These are phyloP conservation scores for Phymorhynchus buccinoides DNA, from an alignment of 1,140 invertebrate genomes.

Conservation along the genomic window DNA sequence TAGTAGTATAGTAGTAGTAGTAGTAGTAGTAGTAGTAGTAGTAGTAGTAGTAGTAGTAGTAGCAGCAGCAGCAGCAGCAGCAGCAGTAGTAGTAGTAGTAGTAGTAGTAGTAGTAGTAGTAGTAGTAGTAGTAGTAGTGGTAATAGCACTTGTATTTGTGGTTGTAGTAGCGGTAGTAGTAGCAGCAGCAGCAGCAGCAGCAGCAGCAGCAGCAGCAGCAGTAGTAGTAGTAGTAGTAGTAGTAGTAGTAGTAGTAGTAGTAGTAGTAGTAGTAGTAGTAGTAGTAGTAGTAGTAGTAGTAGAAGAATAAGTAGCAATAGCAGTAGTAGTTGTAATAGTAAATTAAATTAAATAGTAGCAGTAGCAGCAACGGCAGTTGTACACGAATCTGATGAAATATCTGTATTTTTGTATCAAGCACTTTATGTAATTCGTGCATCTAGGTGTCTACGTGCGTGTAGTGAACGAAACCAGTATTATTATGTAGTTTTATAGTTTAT, in stretches of 20 bases:
- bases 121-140: constrained; percentile 29
- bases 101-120: not conserved
- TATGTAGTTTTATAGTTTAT: too few species aligned
- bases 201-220: constrained; percentile 34
- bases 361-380: not conserved
- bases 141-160: not conserved
- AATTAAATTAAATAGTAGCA: not conserved
- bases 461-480: too few species aligned
- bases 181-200: constrained; percentile 19
- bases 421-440: too few species aligned
- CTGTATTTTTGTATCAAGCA: too few species aligned
- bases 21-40: not conserved
- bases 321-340: constrained; percentile 25
- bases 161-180: not conserved
- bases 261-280: constrained; percentile 40
- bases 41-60: constrained; percentile 22
- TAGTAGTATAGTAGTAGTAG: constrained; percentile 11
- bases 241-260: constrained; percentile 43
- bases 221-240: constrained; percentile 43
- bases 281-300: constrained; percentile 43
- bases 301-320: constrained; percentile 16
- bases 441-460: too few species aligned
- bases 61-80: constrained; percentile 21
- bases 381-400: too few species aligned
- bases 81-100: constrained; percentile 2